Evolutionary conservation across 2,888 invertebrate genomes (phyloP).

Genomic region (Drosophila borborema): DNA sequence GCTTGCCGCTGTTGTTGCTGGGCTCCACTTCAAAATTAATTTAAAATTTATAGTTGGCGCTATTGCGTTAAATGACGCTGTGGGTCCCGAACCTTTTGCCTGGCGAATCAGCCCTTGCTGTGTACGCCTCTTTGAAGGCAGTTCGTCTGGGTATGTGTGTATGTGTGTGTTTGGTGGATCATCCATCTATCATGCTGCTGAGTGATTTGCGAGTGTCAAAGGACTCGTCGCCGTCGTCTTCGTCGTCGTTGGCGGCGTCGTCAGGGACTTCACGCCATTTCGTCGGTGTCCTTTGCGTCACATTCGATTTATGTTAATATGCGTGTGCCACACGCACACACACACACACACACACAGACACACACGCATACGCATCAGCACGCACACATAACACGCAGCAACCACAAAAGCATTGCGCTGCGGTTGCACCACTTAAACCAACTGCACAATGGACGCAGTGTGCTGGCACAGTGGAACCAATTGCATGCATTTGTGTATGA

Average conservation of each 20-base stretch:
- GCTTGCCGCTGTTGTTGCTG: conserved; percentile 32
- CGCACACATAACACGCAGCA: conserved; percentile 18
- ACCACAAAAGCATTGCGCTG: conserved; percentile 60
- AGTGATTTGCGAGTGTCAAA: conserved; percentile 79
- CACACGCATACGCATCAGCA: background rate
- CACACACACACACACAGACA: background rate
- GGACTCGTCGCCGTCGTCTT: conserved; percentile 42
- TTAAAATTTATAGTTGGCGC: conserved; percentile 79
- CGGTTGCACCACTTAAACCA: conserved; percentile 46
- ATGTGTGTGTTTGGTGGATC: conserved; percentile 24
- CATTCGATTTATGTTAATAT: conserved; percentile 78
- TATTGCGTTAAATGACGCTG: conserved; percentile 80
- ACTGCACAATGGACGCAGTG: conserved; percentile 16
- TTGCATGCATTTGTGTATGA: background rate
- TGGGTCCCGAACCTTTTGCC: conserved; percentile 49
- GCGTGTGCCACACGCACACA: conserved; percentile 22
- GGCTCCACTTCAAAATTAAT: conserved; percentile 77
- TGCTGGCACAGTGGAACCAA: conserved; percentile 22
- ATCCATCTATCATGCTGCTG: conserved; percentile 77
- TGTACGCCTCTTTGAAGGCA: background rate
- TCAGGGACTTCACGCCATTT: conserved; percentile 24
- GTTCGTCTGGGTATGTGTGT: no score
- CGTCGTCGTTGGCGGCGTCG: conserved; percentile 15
- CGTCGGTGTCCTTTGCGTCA: conserved; percentile 42
- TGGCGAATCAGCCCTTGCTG: background rate